Evolutionary conservation across 2,797 vertebrate genomes (phyloP).

Genomic region (Oreortyx pictus): DNA sequence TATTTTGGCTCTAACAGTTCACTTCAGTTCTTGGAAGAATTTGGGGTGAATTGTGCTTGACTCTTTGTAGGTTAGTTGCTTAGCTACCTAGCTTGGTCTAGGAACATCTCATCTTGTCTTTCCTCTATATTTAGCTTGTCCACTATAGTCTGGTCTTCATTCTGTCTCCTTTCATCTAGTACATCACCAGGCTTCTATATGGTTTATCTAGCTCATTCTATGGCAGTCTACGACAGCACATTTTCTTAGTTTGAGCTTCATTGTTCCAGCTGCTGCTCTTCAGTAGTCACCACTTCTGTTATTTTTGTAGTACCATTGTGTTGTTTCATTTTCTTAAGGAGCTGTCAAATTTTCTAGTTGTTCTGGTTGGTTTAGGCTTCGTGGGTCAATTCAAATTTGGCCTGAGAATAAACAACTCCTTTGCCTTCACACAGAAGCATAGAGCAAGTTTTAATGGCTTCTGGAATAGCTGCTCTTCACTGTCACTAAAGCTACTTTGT

Average conservation of each 20-base stretch:
- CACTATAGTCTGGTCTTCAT: constrained; percentile 33
- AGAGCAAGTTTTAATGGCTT: neutral
- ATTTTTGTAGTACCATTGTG: neutral
- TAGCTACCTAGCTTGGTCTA: constrained; percentile 29
- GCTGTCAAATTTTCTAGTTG: neutral
- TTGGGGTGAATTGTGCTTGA: constrained; percentile 5
- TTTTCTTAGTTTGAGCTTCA: constrained; percentile 9
- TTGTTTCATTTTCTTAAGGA: constrained; percentile 4
- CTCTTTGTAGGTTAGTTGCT: constrained; percentile 41
- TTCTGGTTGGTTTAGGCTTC: neutral
- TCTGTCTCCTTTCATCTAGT: constrained; percentile 6
- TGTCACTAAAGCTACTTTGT: neutral
- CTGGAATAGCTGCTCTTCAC: neutral
- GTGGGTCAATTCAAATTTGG: constrained; percentile 11
- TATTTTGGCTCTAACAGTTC: neutral
- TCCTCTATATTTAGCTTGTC: neutral
- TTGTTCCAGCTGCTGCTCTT: neutral
- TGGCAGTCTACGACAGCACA: neutral
- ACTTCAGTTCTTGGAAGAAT: constrained; percentile 32
- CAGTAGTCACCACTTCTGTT: neutral
- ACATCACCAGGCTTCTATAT: neutral
- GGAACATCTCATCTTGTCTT: neutral
- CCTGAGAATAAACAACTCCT: neutral
- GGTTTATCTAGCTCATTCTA: neutral
- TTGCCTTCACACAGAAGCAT: neutral